Base-by-base conservation (phyloP, 2,797 vertebrate genomes). In the Parauchenoglanis punctatus region DNA sequence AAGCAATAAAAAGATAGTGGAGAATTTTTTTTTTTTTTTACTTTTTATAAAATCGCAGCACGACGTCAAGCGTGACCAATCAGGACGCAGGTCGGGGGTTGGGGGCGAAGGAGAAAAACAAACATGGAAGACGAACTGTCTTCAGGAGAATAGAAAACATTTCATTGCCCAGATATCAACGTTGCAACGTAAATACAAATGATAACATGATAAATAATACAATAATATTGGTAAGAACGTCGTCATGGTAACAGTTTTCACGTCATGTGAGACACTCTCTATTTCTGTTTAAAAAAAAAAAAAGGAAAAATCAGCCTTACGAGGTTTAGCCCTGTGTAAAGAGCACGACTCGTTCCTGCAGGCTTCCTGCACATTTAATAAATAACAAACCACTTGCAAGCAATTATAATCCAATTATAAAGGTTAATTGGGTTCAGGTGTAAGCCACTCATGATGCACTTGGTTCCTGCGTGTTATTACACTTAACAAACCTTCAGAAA, bases 391-490 rank as follows among this genome's bases (percentile, higher is more conserved):
- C 17, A 20, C 31, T 70, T 18, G 0, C 23, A 0, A 2, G 46
- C 8, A 18, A 46, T 72, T 28, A 8, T 18, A 61, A n/a, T 76
- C 40, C 59, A 8, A 35, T 76, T 49, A 18, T 7, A 12, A 11
- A 63, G 72, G 84, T 52, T 85, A 77, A 85, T 61, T 77, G 59
- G 12, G 83, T 4, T 49, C 54, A 8, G 6, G 49, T 63, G n/a
- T 25, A 1, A 65, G 73, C 28, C 84, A 20, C 61, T 76, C 25
- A 25, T 80, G 20, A 68, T 35, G 72, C 25, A 20, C 12, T 40
- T 1, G 68, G 65, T 13, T 13, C 5, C 40, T 5, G 23, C 17
- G 46, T 44, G 18, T 35, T 46, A 56, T 78, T 80, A 13, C 13
- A 54, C 31, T 40, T 44, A 28, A 25, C 40, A 65, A 35, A 31